These are phyloP conservation scores for Tribolium freemani DNA, from an alignment of 2,888 invertebrate species.

Conservation along the genomic window DNA sequence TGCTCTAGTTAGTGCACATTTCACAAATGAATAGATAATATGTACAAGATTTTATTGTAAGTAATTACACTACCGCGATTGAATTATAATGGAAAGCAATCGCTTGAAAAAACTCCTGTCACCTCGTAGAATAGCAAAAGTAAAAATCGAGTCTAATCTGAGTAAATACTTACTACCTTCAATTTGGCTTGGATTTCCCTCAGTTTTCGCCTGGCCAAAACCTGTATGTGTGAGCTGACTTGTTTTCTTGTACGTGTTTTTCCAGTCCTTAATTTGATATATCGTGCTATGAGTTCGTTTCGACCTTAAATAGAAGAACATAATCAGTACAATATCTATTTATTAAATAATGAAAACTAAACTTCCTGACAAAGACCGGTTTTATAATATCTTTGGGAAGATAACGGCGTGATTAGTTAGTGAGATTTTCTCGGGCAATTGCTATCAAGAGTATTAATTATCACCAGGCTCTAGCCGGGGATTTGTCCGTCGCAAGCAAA, in stretches of 20 bases:
- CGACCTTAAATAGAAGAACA: conserved; percentile 79
- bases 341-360: background rate
- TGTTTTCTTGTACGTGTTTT: conserved; percentile 99
- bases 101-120: background rate
- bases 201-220: conserved; percentile 97
- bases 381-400: conserved; percentile 10
- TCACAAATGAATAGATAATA: conserved; percentile 32
- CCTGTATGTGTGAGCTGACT: conserved; percentile 99
- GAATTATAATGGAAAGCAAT: conserved; percentile 13
- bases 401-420: conserved; percentile 14
- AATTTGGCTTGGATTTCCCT: conserved; percentile 98
- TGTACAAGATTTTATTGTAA: conserved; percentile 27
- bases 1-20: conserved; percentile 39
- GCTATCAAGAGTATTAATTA: conserved; percentile 50
- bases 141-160: conserved; percentile 15
- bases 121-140: background rate
- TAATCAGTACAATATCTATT: background rate
- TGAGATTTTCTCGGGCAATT: conserved; percentile 18
- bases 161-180: conserved; percentile 87
- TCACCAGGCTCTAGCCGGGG: conserved; percentile 37
- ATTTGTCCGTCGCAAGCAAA: conserved; percentile 42
- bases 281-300: conserved; percentile 99
- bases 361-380: background rate
- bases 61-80: conserved; percentile 10
- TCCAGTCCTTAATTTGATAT: conserved; percentile 99